phyloP scores from a whole-genome alignment of 2,888 invertebrate species.

The Ferdinandea cuprea region DNA sequence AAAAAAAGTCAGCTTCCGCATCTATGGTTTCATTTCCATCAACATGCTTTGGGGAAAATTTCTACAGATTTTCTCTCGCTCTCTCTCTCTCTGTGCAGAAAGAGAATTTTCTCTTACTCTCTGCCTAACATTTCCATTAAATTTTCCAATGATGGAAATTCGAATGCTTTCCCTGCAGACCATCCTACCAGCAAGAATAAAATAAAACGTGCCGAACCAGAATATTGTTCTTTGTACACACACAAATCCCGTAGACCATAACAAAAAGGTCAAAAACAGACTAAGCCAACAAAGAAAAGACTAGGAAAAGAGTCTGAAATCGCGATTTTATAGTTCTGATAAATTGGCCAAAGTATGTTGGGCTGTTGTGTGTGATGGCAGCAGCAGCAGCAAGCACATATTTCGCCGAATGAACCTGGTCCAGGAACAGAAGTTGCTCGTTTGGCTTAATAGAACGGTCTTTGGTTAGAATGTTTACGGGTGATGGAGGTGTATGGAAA shows the following conservation, averaged over 20 bases:
- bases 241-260: constrained; percentile 61
- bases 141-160: constrained; percentile 67
- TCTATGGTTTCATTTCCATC: background rate
- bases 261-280: constrained; percentile 68
- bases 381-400: constrained; percentile 62
- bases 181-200: constrained; percentile 62
- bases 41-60: background rate
- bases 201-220: constrained; percentile 59
- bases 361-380: constrained; percentile 49
- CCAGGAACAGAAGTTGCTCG: constrained; percentile 68
- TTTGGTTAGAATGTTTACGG: constrained; percentile 50
- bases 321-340: constrained; percentile 61
- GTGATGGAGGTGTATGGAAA: constrained; percentile 43
- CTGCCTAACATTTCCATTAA: constrained; percentile 18
- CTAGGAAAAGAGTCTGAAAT: constrained; percentile 36
- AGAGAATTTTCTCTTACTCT: constrained; percentile 29
- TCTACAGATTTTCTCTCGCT: constrained; percentile 31
- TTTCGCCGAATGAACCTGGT: constrained; percentile 52
- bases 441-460: constrained; percentile 70
- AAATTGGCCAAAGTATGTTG: constrained; percentile 72
- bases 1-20: constrained; percentile 39
- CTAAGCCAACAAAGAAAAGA: constrained; percentile 22
- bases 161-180: constrained; percentile 37
- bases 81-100: constrained; percentile 15
- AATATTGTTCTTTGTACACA: constrained; percentile 56